phyloP scores from a whole-genome alignment of 2,113 vertebrate species.

The Emydocephalus ijimae region DNA sequence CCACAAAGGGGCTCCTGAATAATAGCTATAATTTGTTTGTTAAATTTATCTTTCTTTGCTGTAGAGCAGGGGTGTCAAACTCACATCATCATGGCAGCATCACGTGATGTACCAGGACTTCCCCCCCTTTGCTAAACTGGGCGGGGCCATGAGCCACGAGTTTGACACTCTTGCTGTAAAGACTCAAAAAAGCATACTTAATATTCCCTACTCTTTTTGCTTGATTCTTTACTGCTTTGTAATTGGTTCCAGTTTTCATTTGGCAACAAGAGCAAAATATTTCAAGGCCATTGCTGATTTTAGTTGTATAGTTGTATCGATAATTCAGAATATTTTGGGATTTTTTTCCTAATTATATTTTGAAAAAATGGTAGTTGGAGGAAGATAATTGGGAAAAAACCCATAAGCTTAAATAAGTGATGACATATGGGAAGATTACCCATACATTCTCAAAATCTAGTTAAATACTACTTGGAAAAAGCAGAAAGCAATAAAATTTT shows the following conservation, averaged over 20 bases:
- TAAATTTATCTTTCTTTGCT: neutral
- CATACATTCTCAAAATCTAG: neutral
- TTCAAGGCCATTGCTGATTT: neutral
- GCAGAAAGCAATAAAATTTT: neutral
- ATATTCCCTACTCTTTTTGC: neutral
- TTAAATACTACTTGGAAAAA: neutral
- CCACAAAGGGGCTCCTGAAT: conserved; percentile 2
- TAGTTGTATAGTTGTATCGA: neutral
- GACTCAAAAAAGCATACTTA: neutral
- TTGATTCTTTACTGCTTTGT: neutral
- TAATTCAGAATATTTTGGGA: neutral
- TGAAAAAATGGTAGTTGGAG: neutral
- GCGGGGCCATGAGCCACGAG: no score
- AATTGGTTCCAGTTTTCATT: neutral
- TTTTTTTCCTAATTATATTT: neutral
- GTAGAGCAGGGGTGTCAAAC: neutral
- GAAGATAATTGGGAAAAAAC: neutral
- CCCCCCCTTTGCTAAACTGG: no score
- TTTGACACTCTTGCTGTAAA: no score
- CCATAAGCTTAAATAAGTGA: neutral
- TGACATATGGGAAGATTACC: neutral
- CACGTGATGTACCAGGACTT: no score
- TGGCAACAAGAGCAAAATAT: neutral
- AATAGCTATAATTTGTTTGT: neutral
- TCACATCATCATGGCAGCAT: no score